Percentiles rank a stretch among this genome's conserved stretches.
phyloP scores from a whole-genome alignment of 1,140 invertebrate genomes.

The Drosophila mojavensis region DNA sequence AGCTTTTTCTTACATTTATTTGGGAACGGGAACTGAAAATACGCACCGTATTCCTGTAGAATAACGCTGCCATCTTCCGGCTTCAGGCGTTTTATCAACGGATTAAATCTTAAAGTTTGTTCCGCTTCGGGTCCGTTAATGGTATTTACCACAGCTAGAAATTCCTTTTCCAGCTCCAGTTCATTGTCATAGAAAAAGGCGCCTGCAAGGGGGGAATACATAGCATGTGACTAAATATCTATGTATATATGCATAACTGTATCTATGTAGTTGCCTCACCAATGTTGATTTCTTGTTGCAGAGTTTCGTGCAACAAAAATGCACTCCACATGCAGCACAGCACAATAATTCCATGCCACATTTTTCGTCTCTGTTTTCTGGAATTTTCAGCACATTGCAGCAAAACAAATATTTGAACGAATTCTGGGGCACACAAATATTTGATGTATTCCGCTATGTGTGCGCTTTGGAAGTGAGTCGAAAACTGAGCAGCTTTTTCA shows the following conservation, averaged over 20 bases:
- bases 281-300: constrained; percentile 73
- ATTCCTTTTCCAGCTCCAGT: constrained; percentile 83
- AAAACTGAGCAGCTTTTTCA: constrained; percentile 41
- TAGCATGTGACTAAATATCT: neutral
- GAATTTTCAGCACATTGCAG: constrained; percentile 14
- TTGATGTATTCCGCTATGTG: constrained; percentile 13
- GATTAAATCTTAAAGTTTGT: constrained; percentile 42
- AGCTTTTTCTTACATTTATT: constrained; percentile 8
- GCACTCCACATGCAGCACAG: constrained; percentile 66
- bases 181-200: constrained; percentile 84
- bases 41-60: constrained; percentile 67
- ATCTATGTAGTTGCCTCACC: constrained; percentile 45
- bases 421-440: neutral
- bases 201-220: constrained; percentile 56
- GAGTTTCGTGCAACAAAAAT: constrained; percentile 50
- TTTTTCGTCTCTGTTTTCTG: constrained; percentile 14
- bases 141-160: constrained; percentile 79
- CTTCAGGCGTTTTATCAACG: constrained; percentile 56
- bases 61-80: constrained; percentile 60
- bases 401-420: constrained; percentile 18
- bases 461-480: neutral
- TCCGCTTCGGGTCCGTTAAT: constrained; percentile 69
- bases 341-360: constrained; percentile 58
- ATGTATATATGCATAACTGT: neutral
- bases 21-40: neutral